Conservation (phyloP, 1,140 invertebrate species). For the Cotesia chilonis region DNA sequence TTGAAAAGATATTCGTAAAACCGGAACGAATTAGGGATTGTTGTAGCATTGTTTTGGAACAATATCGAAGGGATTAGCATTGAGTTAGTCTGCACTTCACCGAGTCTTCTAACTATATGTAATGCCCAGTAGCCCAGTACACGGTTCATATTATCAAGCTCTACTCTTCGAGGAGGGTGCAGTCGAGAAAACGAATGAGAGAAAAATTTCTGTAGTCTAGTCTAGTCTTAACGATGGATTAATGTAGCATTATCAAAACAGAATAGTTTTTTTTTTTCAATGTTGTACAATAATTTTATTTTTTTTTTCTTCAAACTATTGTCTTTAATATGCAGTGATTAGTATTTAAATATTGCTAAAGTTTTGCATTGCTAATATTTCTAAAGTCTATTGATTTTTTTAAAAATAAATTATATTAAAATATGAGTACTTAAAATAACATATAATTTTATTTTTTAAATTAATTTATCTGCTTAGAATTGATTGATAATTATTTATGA, state of each 20-base stretch:
- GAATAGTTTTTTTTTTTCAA: background rate
- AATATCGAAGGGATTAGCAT: constrained; percentile 52
- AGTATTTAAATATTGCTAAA: too few relatives aligned
- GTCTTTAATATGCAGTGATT: too few relatives aligned
- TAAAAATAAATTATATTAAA: too few relatives aligned
- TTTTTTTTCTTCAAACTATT: too few relatives aligned
- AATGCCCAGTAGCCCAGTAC: constrained; percentile 4
- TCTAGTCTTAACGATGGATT: constrained; percentile 20
- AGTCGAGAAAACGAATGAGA: background rate
- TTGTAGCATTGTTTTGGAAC: constrained; percentile 50
- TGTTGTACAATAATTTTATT: background rate
- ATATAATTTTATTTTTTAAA: too few relatives aligned
- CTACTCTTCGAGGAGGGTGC: background rate
- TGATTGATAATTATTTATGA: too few relatives aligned
- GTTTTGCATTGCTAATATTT: too few relatives aligned
- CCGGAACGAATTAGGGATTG: constrained; percentile 40
- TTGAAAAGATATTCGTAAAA: constrained; percentile 27
- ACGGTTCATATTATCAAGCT: constrained; percentile 1
- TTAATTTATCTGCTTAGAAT: too few relatives aligned
- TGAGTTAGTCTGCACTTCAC: constrained; percentile 17
- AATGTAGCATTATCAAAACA: constrained; percentile 7
- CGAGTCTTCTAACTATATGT: constrained; percentile 26
- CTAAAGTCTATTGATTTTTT: too few relatives aligned
- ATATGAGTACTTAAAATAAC: too few relatives aligned
- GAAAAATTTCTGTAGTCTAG: constrained; percentile 10